Evolutionary conservation across 2,113 vertebrate genomes (phyloP), one percentile per base, ranked within the genome.

Genomic region (Xyrauchen texanus): DNA sequence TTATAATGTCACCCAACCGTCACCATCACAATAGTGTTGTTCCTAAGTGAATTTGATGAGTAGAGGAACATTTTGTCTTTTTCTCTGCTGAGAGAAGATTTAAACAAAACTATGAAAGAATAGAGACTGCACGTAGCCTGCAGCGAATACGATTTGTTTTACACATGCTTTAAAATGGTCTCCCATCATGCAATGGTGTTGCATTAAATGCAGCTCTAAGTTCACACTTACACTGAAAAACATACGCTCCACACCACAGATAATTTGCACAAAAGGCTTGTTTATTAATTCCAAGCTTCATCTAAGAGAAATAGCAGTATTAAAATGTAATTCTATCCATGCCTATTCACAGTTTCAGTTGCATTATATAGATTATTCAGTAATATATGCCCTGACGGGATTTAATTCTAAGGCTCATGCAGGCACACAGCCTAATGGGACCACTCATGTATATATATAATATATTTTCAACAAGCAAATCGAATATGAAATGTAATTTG

Each of bases 1-100:
- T 60, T 75, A 46, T 81, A 81, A 75, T 81, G 21, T 60, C 64
- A 62, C 45, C 42, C 64, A 68, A 75, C 71, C 62, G 64, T 75
- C 64, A 81, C 71, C 51, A 72, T 81, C 70, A 66, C 53, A 62
- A 44, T 52, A 68, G 45, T 4, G 13, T 53, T 68, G 45, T 49
- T 47, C 63, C 63, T 7, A 71, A 12, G 21, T 63, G 70, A 16
- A 69, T 49, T 7, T 13, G 4, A 34, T 21, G 77, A 64, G 44
- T 55, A 71, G 71, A 60, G 69, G 15, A 52, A 57, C 15, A 13
- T 79, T 57, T 45, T 65, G 6, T 46, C 62, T 45, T 49, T 49
- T 49, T 34, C 51, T 52, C 58, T 74, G 71, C n/a, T 8, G 16
- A 75, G 46, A 75, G 63, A 34, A 75, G 72, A 67, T 58, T 15